Evolutionary conservation across 1,140 invertebrate species (phyloP), one percentile per base, ranked within the genome.

Genomic region (Aphis gossypii): DNA sequence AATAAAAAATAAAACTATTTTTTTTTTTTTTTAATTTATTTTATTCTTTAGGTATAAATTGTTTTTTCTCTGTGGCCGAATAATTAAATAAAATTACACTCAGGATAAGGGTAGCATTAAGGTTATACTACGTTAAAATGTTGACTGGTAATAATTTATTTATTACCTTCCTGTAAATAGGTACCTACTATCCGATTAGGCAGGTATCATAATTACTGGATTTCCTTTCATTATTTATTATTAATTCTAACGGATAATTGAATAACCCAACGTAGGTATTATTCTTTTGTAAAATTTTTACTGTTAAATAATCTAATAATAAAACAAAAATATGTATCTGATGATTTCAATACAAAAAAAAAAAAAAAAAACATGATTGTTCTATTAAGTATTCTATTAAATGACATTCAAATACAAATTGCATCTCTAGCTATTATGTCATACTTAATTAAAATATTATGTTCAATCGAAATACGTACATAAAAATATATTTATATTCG

Each of bases 101-200:
- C 25, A 21, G 23, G 54, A 54, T 35, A 41, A 89, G 44, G 7
- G 48, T 23, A 35, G 48, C 1, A 38, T 89, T 56, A 56, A 54
- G 87, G 51, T 23, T 14, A 14, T 25, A 68, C n/a, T 68, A 30
- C 21, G 51, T 90, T 90, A 90, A 90, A 90, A 60, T 89, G 54
- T 38, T 60, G 54, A 60, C 35, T 18, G 54, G 30, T 56, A 41
- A 60, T 60, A 25, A 90, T 90, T 60, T 90, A 90, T 60, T 60
- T 60, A 60, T 41, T 20, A 38, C 8, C 21, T 48, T 54, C 86
- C 46, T 88, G 38, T 20, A 76, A 76, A n/a, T 76, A 76, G 14
- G n/a, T 48, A 25, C 7, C 30, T n/a, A 20, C n/a, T 89, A 89
- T 89, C 87, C 48, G 87, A 90, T 60, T 90, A 90, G 51, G 54